Percentiles rank a stretch among this genome's conserved stretches.
These are phyloP conservation scores for Pagrus major DNA, from an alignment of 2,113 vertebrate species.

Conservation along the genomic window DNA sequence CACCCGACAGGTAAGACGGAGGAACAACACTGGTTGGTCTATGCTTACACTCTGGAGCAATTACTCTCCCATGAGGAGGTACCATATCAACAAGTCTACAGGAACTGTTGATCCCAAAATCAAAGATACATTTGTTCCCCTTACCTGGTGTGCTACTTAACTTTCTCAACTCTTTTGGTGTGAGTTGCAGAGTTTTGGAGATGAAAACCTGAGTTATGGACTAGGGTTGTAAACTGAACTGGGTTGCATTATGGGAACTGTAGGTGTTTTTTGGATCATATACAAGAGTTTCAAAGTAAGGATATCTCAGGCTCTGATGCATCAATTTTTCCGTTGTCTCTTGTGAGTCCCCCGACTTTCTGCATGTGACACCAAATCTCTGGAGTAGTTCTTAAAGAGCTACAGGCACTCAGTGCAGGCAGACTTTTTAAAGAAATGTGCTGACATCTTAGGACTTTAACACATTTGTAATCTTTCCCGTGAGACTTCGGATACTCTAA, in stretches of 20 bases:
- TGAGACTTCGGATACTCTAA: not conserved
- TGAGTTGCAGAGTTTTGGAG: too few relatives aligned
- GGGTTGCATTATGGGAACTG: not conserved
- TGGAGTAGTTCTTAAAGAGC: not conserved
- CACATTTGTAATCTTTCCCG: not conserved
- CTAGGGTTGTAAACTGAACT: not conserved
- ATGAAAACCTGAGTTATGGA: not conserved
- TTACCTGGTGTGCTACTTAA: too few relatives aligned
- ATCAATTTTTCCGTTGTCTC: not conserved
- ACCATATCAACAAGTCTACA: not conserved
- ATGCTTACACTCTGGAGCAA: not conserved
- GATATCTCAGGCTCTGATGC: not conserved
- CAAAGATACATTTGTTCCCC: too few relatives aligned
- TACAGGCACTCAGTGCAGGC: not conserved
- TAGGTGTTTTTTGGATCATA: not conserved
- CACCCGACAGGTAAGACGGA: constrained; percentile 83
- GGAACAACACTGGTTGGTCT: not conserved
- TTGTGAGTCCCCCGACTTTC: not conserved
- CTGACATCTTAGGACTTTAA: not conserved
- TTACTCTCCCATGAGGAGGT: not conserved
- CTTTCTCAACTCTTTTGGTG: too few relatives aligned
- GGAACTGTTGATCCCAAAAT: too few relatives aligned
- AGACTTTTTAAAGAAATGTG: not conserved
- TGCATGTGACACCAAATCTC: not conserved
- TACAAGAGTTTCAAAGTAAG: not conserved